Conservation (phyloP, 2,888 invertebrate species). For the Dryococelus australis region DNA sequence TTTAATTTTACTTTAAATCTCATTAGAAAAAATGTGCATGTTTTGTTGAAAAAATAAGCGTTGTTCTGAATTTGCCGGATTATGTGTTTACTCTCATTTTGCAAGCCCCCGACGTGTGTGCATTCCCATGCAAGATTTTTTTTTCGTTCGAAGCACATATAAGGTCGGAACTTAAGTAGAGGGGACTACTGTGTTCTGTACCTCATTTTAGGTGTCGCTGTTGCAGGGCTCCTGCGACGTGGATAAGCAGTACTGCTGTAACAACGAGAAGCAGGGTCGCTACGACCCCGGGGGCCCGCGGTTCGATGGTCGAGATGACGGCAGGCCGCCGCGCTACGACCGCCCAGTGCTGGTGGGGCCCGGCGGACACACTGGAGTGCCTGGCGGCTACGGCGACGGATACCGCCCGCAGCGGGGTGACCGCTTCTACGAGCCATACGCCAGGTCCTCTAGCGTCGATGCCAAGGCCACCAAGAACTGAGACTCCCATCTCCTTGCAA, state of each 20-base stretch:
- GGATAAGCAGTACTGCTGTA: slow-evolving; percentile 24
- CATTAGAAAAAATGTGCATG: too few species aligned
- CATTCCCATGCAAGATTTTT: too few species aligned
- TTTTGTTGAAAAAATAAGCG: too few species aligned
- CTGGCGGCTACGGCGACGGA: neutral
- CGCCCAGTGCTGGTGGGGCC: neutral
- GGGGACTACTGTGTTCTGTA: too few species aligned
- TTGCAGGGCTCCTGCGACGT: neutral
- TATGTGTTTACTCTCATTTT: too few species aligned
- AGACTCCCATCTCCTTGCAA: neutral
- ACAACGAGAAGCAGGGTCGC: neutral
- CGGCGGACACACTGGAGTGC: neutral
- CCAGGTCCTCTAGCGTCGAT: neutral
- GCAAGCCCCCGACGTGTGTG: too few species aligned
- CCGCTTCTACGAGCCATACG: slow-evolving; percentile 13
- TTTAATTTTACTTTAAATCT: too few species aligned
- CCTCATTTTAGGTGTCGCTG: neutral
- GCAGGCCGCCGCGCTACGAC: neutral
- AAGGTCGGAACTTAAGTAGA: too few species aligned
- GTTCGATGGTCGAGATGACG: neutral
- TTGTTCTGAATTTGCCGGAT: too few species aligned
- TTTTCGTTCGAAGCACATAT: too few species aligned
- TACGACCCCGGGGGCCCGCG: neutral
- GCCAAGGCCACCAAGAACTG: neutral
- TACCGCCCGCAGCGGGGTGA: neutral